phyloP scores from a whole-genome alignment of 2,797 vertebrate species.

The Synaphobranchus kaupii region DNA sequence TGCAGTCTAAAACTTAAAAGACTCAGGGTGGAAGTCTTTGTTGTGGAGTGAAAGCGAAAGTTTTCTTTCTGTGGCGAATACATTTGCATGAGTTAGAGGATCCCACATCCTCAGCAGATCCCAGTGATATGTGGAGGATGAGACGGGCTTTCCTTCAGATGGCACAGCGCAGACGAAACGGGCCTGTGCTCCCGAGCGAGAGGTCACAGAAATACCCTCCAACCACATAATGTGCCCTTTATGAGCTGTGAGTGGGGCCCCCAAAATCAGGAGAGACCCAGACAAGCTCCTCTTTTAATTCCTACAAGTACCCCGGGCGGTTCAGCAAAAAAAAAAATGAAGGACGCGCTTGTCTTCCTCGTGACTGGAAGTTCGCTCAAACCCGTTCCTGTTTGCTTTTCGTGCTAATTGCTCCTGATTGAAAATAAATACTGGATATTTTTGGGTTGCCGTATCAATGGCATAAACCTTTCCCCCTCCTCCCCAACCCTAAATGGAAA shows the following conservation, averaged over 20 bases:
- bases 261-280: constrained; percentile 19
- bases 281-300: constrained; percentile 30
- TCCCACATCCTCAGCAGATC: background rate
- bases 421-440: constrained; percentile 40
- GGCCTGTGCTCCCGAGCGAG: background rate
- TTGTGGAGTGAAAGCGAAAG: background rate
- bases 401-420: constrained; percentile 32
- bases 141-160: background rate
- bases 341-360: constrained; percentile 29
- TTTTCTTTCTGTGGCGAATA: constrained; percentile 14
- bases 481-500: background rate
- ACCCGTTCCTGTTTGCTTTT: constrained; percentile 28
- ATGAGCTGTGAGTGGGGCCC: constrained; percentile 9
- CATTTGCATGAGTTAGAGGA: constrained; percentile 30
- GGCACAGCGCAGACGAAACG: background rate
- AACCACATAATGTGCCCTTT: constrained; percentile 32
- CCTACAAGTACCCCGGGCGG: background rate
- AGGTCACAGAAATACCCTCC: constrained; percentile 15
- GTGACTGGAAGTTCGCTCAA: constrained; percentile 6
- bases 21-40: constrained; percentile 3
- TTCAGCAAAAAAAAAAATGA: constrained; percentile 2
- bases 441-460: constrained; percentile 31
- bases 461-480: background rate
- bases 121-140: background rate
- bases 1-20: constrained; percentile 21